Percentiles rank a stretch among this genome's conserved stretches.
Conservation (phyloP, 2,888 invertebrate species). For the Argynnis bischoffii region DNA sequence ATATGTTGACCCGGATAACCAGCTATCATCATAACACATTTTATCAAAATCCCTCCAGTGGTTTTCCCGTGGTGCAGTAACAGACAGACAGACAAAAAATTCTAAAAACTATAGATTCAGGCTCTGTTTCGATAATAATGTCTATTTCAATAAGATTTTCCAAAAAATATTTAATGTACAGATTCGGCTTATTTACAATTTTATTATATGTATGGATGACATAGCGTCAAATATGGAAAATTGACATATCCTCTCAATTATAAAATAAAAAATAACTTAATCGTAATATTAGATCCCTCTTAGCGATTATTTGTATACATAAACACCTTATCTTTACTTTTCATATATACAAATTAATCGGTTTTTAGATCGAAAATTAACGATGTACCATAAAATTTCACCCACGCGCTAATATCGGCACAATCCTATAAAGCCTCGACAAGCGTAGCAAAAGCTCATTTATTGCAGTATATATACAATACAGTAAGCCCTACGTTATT, state of each 20-base stretch:
- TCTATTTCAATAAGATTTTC: too few species aligned
- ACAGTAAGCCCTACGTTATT: constrained; percentile 7
- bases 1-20: too few species aligned
- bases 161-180: too few species aligned
- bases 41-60: too few species aligned
- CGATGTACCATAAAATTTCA: constrained; percentile 39
- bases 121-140: too few species aligned
- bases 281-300: not conserved
- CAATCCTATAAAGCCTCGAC: constrained; percentile 36
- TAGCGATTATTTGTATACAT: not conserved
- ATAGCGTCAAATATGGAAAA: too few species aligned
- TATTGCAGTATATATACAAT: constrained; percentile 23
- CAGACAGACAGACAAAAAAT: too few species aligned
- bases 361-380: constrained; percentile 16
- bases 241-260: not conserved
- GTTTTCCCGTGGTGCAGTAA: too few species aligned
- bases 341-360: constrained; percentile 20
- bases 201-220: too few species aligned
- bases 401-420: constrained; percentile 46
- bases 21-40: too few species aligned
- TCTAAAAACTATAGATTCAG: too few species aligned
- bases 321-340: constrained; percentile 14
- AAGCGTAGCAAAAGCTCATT: constrained; percentile 30
- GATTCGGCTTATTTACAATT: too few species aligned
- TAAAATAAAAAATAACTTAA: not conserved